Conservation (phyloP, 2,113 vertebrate genomes). For the Callithrix jacchus region DNA sequence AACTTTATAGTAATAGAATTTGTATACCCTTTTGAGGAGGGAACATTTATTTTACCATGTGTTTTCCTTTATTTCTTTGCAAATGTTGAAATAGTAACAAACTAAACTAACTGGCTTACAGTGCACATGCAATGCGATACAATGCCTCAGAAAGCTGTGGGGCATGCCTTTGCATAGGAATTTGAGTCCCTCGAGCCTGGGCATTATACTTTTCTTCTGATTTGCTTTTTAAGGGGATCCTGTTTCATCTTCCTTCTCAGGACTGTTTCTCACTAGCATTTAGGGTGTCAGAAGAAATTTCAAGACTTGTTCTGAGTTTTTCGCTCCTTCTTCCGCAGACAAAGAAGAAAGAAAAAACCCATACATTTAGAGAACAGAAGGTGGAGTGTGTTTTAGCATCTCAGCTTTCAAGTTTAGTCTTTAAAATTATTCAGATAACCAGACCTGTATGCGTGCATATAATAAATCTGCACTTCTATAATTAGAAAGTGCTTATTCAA, state of each 20-base stretch:
- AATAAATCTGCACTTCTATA: not conserved
- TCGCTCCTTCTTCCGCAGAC: not conserved
- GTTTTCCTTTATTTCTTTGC: not conserved
- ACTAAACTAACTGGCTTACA: not conserved
- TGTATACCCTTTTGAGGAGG: not conserved
- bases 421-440: not conserved
- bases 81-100: slow-evolving; percentile 19
- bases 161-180: not conserved
- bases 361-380: not conserved
- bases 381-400: not conserved
- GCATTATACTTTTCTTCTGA: not conserved
- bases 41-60: not conserved
- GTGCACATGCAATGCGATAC: not conserved
- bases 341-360: not conserved
- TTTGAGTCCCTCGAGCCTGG: fast-evolving
- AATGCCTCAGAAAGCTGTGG: not conserved
- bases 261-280: not conserved
- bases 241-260: not conserved
- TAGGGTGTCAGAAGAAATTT: not conserved
- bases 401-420: not conserved
- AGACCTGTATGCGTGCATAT: not conserved
- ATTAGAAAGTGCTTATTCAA: not conserved
- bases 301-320: not conserved
- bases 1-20: not conserved
- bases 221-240: not conserved